Percentiles rank a stretch among this genome's conserved stretches.
These are phyloP conservation scores for Diplazon laetatorius DNA, from an alignment of 2,888 invertebrate genomes.

Conservation along the genomic window DNA sequence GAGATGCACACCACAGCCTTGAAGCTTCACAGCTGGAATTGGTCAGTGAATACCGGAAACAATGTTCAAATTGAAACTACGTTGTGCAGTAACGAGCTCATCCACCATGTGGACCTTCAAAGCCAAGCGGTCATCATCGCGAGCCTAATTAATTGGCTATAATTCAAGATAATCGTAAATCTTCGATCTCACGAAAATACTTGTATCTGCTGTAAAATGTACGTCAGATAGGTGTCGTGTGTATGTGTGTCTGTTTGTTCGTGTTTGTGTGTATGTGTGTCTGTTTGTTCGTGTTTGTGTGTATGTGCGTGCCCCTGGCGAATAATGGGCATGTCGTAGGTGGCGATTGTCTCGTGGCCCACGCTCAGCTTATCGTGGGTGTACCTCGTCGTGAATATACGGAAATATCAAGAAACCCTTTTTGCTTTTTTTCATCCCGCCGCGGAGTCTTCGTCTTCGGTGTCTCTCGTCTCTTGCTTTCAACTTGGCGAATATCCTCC, in stretches of 20 bases:
- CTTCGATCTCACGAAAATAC: constrained; percentile 68
- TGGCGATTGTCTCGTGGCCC: constrained; percentile 81
- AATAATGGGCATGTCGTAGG: constrained; percentile 77
- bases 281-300: constrained; percentile 19
- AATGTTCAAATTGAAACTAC: constrained; percentile 19
- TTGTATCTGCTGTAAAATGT: neutral
- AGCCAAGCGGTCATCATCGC: constrained; percentile 25
- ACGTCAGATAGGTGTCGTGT: no score
- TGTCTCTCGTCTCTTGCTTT: constrained; percentile 17
- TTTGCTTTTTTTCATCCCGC: constrained; percentile 52
- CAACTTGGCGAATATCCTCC: constrained; percentile 25
- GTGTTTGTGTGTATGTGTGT: constrained; percentile 34
- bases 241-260: neutral
- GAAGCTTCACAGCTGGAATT: neutral
- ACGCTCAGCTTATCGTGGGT: constrained; percentile 77
- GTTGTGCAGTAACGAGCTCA: constrained; percentile 35
- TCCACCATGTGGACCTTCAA: constrained; percentile 18
- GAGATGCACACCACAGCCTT: neutral
- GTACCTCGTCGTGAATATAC: constrained; percentile 59
- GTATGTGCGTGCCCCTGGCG: constrained; percentile 45
- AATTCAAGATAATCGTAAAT: constrained; percentile 80
- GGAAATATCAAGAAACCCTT: constrained; percentile 64
- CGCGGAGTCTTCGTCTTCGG: constrained; percentile 19
- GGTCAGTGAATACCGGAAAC: neutral
- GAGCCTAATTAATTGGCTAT: constrained; percentile 79